Evolutionary conservation across 2,797 vertebrate genomes (phyloP).

Genomic region (Spinus pinus): DNA sequence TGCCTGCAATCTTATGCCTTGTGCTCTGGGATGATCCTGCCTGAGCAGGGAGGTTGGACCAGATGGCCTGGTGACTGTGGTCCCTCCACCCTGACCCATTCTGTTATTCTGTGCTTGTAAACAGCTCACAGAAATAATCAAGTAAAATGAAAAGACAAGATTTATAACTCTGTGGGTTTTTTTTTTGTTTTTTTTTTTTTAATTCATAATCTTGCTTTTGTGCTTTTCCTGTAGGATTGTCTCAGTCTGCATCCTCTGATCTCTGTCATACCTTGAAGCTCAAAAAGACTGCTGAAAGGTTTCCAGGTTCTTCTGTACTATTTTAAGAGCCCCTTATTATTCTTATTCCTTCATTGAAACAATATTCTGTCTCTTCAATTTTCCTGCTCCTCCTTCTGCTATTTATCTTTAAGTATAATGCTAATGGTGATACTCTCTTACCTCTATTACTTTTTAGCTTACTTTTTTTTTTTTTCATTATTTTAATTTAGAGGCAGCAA

Average conservation of each 20-base stretch:
- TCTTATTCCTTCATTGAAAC: neutral
- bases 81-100: neutral
- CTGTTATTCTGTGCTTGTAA: neutral
- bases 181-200: neutral
- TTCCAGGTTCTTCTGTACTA: neutral
- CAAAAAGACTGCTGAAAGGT: neutral
- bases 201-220: neutral
- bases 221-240: neutral
- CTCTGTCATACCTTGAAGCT: neutral
- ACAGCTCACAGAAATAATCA: neutral
- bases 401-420: neutral
- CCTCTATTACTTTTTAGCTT: neutral
- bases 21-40: neutral
- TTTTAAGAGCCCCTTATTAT: conserved; percentile 9
- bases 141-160: neutral
- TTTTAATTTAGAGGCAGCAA: neutral
- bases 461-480: neutral
- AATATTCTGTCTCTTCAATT: neutral
- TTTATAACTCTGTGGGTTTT: neutral
- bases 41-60: neutral
- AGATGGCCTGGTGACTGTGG: neutral
- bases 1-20: rapidly evolving
- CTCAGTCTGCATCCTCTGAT: neutral
- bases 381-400: neutral
- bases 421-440: neutral